These are phyloP conservation scores for Trichopoda pennipes DNA, from an alignment of 2,888 invertebrate genomes.

Conservation along the genomic window DNA sequence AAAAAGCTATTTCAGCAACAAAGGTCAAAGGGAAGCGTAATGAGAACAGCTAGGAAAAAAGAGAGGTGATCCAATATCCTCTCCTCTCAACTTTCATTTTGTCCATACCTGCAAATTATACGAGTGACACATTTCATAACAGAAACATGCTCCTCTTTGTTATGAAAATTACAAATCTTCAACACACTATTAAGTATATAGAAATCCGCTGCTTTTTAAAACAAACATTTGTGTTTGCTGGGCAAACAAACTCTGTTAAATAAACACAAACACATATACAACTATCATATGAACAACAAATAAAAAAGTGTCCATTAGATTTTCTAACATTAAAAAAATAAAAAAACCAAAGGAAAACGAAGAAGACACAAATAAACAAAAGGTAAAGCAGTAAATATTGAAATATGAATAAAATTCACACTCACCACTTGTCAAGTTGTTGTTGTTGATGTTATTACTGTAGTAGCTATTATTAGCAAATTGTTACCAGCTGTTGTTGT, in stretches of 20 bases:
- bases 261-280: not conserved
- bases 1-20: no score
- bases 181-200: no score
- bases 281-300: not conserved
- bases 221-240: not conserved
- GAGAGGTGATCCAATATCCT: no score
- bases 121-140: no score
- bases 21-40: no score
- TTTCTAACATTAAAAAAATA: not conserved
- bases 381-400: slow-evolving; percentile 14
- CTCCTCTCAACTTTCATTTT: no score
- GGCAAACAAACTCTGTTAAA: not conserved
- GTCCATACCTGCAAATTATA: no score
- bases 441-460: not conserved
- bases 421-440: slow-evolving; percentile 48
- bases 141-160: no score
- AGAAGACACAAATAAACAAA: not conserved
- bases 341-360: not conserved
- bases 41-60: no score
- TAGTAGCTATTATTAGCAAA: not conserved
- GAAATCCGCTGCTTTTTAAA: no score
- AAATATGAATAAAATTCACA: slow-evolving; percentile 35
- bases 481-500: not conserved
- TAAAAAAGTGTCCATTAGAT: not conserved
- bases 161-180: no score